Evolutionary conservation across 2,797 vertebrate species (phyloP), one percentile per base, ranked within the genome.

Genomic region (Iguana delicatissima): DNA sequence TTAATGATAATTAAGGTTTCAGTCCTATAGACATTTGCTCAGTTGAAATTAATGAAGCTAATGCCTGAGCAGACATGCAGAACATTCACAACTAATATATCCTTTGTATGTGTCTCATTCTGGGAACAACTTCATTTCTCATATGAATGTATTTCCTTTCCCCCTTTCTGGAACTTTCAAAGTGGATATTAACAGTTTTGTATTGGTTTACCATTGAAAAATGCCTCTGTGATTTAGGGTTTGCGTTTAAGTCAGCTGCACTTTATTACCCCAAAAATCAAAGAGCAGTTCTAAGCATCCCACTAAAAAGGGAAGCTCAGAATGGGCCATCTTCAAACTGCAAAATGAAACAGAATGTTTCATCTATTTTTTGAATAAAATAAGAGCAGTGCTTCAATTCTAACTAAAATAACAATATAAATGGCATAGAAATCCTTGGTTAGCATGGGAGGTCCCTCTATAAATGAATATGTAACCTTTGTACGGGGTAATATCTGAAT

Each of bases 161-260:
- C 76, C 90, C 73, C 52, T 8, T 86, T 92, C 80, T 95, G 91
- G 80, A 89, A n/a, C 10, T 62, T 52, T 7, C 83, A 55, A 50
- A 24, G 16, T 26, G 14, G 62, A 16, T 10, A 8, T 16, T 84
- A 24, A 12, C 26, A 42, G 38, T 5, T 64, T 46, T 35, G 22
- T 3, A 3, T 32, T 26, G 14, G 20, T 92, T 89, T 86, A 91
- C 59, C 64, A 50, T 74, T 46, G 16, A 46, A 74, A 85, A 76
- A 84, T 13, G 92, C 88, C 32, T 6, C 89, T 94, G 85, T 67
- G 14, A 74, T 77, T n/a, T 77, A 59, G 55, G 18, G 42, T 89
- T 52, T 13, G 38, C 55, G 29, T 46, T 77, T 26, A 42, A 38
- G 4, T 55, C n/a, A 7, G 9, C 26, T 18, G 20, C 29, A 52